Conservation (phyloP, 2,113 vertebrate genomes). For the Oreochromis aureus region DNA sequence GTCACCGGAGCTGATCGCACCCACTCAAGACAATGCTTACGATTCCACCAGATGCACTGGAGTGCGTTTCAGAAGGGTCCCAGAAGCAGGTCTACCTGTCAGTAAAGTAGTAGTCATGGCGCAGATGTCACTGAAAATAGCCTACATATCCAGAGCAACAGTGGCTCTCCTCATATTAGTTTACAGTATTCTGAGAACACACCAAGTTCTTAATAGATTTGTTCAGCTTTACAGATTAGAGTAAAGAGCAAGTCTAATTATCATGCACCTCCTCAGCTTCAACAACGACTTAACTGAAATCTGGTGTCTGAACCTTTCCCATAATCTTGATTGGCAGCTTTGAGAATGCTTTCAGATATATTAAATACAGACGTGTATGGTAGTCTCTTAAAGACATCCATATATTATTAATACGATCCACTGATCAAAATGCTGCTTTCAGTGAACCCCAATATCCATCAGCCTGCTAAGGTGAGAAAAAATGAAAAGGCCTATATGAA, state of each 20-base stretch:
- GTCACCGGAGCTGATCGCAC: not conserved
- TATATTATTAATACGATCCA: not conserved
- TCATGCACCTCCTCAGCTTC: not conserved
- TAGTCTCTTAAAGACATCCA: slow-evolving; percentile 27
- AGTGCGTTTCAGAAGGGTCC: not conserved
- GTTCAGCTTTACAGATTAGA: not conserved
- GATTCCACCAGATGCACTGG: not conserved
- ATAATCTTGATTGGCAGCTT: slow-evolving; percentile 22
- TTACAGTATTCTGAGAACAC: not conserved
- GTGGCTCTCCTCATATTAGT: not conserved
- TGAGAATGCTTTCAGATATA: not conserved
- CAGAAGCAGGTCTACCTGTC: not conserved
- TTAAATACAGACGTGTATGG: slow-evolving; percentile 47
- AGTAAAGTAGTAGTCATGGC: not conserved
- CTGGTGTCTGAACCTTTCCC: not conserved
- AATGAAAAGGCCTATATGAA: not conserved
- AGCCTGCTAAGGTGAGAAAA: not conserved
- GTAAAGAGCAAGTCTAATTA: not conserved
- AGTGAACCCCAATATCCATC: not conserved
- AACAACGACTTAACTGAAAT: not conserved
- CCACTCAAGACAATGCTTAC: not conserved
- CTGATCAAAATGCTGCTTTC: not conserved
- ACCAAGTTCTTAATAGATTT: not conserved
- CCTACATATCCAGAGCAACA: not conserved
- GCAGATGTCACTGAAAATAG: not conserved